These are phyloP conservation scores for Sylvia atricapilla DNA, from an alignment of 2,113 vertebrate genomes.

Conservation along the genomic window DNA sequence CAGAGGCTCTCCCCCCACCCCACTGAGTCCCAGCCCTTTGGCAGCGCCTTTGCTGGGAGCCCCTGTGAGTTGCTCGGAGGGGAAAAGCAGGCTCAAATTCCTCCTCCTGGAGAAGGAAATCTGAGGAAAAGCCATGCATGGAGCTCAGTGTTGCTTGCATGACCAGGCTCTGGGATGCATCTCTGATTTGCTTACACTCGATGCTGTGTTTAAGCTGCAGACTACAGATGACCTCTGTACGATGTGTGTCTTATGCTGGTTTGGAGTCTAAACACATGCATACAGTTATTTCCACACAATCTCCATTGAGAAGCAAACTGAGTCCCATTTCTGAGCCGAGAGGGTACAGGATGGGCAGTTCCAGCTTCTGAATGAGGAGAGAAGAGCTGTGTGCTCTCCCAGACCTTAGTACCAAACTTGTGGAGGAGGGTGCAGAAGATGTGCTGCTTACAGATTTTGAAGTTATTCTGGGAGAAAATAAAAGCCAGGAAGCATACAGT, in stretches of 20 bases:
- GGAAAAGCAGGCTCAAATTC: not conserved
- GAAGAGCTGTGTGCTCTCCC: not conserved
- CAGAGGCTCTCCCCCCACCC: not conserved
- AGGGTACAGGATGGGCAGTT: not conserved
- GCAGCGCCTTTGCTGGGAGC: not conserved
- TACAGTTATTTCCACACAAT: not conserved
- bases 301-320: not conserved
- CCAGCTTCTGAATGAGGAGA: not conserved
- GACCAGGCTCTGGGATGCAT: not conserved
- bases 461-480: not conserved
- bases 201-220: not conserved
- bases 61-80: not conserved
- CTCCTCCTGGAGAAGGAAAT: not conserved
- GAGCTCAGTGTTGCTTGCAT: not conserved
- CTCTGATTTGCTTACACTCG: not conserved
- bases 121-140: rapidly evolving
- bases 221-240: not conserved
- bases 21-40: not conserved
- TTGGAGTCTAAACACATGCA: not conserved
- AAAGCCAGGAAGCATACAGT: not conserved
- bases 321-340: not conserved
- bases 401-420: not conserved
- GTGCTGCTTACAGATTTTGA: not conserved
- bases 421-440: not conserved
- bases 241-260: not conserved